These are phyloP conservation scores for Grus americana DNA, from an alignment of 2,113 vertebrate species.

Conservation along the genomic window DNA sequence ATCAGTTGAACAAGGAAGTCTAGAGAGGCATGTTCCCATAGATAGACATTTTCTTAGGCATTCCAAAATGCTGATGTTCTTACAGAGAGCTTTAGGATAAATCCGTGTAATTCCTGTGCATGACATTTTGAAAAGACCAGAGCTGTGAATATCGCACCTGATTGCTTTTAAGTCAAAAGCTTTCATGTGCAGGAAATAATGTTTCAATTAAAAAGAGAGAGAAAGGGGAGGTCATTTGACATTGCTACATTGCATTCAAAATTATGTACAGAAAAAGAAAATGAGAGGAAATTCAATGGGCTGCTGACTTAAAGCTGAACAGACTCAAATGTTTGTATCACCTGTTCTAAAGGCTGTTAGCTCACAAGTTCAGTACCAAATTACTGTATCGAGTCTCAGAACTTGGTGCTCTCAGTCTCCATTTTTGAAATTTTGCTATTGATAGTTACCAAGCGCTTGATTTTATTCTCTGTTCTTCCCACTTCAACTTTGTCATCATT, in stretches of 20 bases:
- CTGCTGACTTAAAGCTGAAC: not conserved
- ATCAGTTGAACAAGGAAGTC: not conserved
- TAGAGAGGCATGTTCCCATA: not conserved
- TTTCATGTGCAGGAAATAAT: conserved; percentile 22
- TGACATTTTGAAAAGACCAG: not conserved
- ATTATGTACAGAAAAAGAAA: not conserved
- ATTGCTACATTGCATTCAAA: not conserved
- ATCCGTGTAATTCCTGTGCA: not conserved
- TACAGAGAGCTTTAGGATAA: not conserved
- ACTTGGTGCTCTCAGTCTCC: not conserved
- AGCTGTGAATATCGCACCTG: conserved; percentile 34
- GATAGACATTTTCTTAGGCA: not conserved
- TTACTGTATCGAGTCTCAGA: not conserved
- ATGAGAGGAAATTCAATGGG: not conserved
- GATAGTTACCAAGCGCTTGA: not conserved
- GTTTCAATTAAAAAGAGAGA: conserved; percentile 10
- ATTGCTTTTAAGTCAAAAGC: conserved; percentile 28
- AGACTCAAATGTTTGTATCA: not conserved
- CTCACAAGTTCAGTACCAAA: not conserved
- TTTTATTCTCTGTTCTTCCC: not conserved
- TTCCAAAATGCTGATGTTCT: not conserved
- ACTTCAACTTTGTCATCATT: not conserved
- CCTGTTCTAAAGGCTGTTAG: not conserved
- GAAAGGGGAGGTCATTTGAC: not conserved
- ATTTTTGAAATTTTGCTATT: not conserved